Percentiles rank a stretch among this genome's conserved stretches.
Conservation (phyloP, 1,140 invertebrate species). For the Homarus americanus region DNA sequence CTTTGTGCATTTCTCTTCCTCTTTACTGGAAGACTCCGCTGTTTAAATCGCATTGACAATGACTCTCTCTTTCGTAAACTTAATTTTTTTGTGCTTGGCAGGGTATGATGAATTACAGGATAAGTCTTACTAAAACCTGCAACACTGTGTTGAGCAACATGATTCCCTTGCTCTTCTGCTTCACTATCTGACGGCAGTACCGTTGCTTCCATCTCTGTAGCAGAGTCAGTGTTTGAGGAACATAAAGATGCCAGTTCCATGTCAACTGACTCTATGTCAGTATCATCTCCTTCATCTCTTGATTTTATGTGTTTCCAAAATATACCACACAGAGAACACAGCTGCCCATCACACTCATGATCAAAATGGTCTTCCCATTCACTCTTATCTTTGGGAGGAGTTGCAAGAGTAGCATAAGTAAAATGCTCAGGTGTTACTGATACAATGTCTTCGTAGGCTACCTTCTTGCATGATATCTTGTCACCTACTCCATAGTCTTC, state of each 20-base stretch:
- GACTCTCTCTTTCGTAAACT: not conserved
- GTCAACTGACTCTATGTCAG: conserved; percentile 33
- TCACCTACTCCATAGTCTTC: not conserved
- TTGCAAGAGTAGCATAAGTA: conserved; percentile 17
- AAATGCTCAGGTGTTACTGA: not conserved
- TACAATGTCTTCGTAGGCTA: not conserved
- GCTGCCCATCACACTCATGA: conserved; percentile 57
- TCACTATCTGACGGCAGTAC: conserved; percentile 7
- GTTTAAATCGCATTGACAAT: not conserved
- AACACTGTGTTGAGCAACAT: not conserved
- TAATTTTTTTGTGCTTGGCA: not conserved
- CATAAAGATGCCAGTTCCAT: conserved; percentile 45
- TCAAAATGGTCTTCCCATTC: conserved; percentile 42
- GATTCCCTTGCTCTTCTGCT: conserved; percentile 6
- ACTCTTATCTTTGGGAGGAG: conserved; percentile 21
- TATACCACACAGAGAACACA: conserved; percentile 50
- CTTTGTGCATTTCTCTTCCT: not conserved
- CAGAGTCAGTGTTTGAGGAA: conserved; percentile 46
- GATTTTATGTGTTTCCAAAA: conserved; percentile 44
- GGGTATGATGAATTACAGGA: not conserved
- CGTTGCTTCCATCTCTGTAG: conserved; percentile 1
- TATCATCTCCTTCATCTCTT: conserved; percentile 14
- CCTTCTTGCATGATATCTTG: not conserved
- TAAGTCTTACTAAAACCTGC: not conserved
- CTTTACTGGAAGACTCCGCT: not conserved